phyloP scores from a whole-genome alignment of 2,888 invertebrate species.

The Rotaria sp. region DNA sequence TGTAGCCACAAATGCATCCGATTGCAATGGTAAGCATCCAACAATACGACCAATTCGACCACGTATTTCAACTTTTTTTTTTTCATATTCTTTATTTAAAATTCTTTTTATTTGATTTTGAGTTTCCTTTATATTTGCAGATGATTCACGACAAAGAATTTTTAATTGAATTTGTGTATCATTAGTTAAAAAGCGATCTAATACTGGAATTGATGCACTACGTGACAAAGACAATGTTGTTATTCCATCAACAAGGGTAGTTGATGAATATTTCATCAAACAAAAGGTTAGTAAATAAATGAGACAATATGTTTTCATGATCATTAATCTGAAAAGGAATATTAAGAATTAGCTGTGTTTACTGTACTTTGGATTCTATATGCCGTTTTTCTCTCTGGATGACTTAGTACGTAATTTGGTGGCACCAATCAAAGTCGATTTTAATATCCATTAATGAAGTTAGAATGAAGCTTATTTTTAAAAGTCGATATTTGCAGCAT shows the following conservation, averaged over 20 bases:
- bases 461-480: no score
- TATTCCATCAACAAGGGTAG: neutral
- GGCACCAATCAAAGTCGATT: no score
- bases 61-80: neutral
- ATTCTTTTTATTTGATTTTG: neutral
- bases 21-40: constrained; percentile 5
- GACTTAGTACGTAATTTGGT: no score
- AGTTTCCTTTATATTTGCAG: neutral
- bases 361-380: no score
- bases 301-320: neutral
- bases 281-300: neutral
- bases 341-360: neutral
- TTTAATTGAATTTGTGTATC: neutral
- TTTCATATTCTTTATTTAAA: neutral
- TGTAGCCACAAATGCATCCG: neutral
- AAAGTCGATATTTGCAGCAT: no score
- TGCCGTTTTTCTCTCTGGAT: no score
- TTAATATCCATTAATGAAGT: no score
- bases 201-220: neutral
- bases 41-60: neutral
- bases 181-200: neutral
- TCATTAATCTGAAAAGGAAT: neutral
- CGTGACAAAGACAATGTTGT: neutral
- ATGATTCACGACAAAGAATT: neutral
- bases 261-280: neutral